Percentiles rank a stretch among this genome's conserved stretches.
Evolutionary conservation across 2,113 vertebrate genomes (phyloP).

Genomic region (Ivindomyrus marchei): DNA sequence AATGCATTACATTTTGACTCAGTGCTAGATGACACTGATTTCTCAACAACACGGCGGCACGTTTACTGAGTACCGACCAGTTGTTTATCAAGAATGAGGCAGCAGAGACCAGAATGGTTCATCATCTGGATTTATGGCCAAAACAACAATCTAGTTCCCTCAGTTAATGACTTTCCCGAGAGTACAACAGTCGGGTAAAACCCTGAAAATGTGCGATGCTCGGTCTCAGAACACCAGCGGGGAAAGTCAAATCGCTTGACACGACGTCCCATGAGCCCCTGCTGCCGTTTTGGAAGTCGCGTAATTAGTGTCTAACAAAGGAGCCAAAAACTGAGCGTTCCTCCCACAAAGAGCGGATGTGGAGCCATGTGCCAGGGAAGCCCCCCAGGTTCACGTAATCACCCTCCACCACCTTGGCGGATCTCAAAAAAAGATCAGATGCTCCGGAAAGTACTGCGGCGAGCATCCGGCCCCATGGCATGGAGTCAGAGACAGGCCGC

Average conservation of each 20-base stretch:
- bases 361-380: not conserved
- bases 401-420: not conserved
- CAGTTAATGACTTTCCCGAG: not conserved
- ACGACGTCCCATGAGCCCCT: not conserved
- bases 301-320: not conserved
- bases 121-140: not conserved
- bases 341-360: not conserved
- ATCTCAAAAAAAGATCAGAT: not conserved
- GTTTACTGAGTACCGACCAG: not conserved
- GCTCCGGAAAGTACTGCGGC: not conserved
- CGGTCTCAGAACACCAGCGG: not conserved
- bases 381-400: not conserved
- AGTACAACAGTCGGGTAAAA: not conserved
- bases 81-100: not conserved
- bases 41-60: not conserved
- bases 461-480: not conserved
- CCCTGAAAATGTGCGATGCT: not conserved
- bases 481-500: not conserved
- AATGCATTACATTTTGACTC: not conserved
- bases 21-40: not conserved
- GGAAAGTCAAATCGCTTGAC: not conserved
- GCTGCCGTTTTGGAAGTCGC: not conserved
- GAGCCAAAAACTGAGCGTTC: not conserved
- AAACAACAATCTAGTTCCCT: not conserved
- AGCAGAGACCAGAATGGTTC: not conserved